phyloP scores from a whole-genome alignment of 1,140 invertebrate genomes.

The Heliconius melpomene region DNA sequence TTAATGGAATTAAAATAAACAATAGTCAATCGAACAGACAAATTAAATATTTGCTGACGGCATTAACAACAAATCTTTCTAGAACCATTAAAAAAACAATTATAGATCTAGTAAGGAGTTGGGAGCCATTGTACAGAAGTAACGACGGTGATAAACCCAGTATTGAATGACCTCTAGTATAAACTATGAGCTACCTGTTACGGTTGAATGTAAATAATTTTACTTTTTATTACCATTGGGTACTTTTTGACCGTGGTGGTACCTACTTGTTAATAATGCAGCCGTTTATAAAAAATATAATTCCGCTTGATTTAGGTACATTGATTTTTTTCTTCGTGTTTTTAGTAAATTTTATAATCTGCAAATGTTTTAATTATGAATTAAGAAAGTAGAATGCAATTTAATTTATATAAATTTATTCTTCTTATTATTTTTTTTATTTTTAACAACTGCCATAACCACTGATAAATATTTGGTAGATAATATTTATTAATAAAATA shows the following conservation, averaged over 20 bases:
- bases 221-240: not conserved
- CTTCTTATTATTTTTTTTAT: not conserved
- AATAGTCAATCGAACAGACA: conserved; percentile 12
- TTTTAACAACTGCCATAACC: not conserved
- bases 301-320: not conserved
- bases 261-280: not conserved
- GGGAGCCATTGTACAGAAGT: conserved; percentile 56
- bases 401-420: not conserved
- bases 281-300: not conserved
- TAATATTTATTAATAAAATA: not conserved
- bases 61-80: conserved; percentile 26
- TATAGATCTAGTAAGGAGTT: conserved; percentile 39
- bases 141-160: conserved; percentile 48
- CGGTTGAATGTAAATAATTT: conserved; percentile 7
- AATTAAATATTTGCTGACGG: conserved; percentile 18
- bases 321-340: not conserved
- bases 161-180: conserved; percentile 41
- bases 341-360: not conserved
- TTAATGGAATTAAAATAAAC: conserved; percentile 18
- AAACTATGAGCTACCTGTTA: conserved; percentile 17
- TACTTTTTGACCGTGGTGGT: too few species aligned
- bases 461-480: not conserved
- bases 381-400: not conserved
- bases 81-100: conserved; percentile 34
- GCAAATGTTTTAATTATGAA: too few species aligned